Base-by-base conservation (phyloP, 2,888 invertebrate genomes). In the Plagodis pulveraria region DNA sequence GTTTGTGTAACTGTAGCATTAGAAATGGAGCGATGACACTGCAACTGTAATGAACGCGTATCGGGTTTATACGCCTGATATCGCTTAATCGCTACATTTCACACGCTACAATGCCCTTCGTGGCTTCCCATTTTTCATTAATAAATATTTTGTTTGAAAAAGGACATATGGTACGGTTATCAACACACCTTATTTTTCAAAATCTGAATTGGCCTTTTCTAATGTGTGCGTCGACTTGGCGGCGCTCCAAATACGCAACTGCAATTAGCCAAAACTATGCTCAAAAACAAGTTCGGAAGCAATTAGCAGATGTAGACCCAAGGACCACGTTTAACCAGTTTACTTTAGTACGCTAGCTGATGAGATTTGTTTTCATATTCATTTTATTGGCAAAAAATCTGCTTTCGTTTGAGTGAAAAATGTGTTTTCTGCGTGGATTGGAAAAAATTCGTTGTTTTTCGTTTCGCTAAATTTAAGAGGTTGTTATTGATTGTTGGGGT, bases 191-290 rank as follows among this genome's bases (percentile, higher is more conserved):
- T n/a, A n/a, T n/a, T n/a, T n/a, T n/a, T n/a, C n/a, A 77, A 74
- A 79, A 74, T 75, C 74, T 71, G 63, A 63, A 63, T 59, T 81
- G 77, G 76, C 76, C 80, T 83, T 81, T 78, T 75, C 73, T 72
- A 76, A 64, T 60, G 56, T 45, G 70, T 75, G 77, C 77, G 77
- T 68, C 72, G 71, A 76, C 77, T 82, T 88, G 89, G 88, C 87
- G 67, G 67, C 50, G 67, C 67, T 86, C 90, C 89, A 80, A 87
- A 81, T 78, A 79, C 84, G 77, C 82, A 81, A 77, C 77, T 80
- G 89, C 88, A 90, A 89, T 91, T 91, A 91, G 89, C 89, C 83
- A 80, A 88, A 91, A 90, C 90, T 87, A 89, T 90, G 86, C 83
- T 84, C 83, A 83, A 89, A 89, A 91, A 91, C 90, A 89, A 89